Percentiles rank a stretch among this genome's conserved stretches.
These are phyloP conservation scores for Pampus argenteus DNA, from an alignment of 2,797 vertebrate genomes.

Conservation along the genomic window DNA sequence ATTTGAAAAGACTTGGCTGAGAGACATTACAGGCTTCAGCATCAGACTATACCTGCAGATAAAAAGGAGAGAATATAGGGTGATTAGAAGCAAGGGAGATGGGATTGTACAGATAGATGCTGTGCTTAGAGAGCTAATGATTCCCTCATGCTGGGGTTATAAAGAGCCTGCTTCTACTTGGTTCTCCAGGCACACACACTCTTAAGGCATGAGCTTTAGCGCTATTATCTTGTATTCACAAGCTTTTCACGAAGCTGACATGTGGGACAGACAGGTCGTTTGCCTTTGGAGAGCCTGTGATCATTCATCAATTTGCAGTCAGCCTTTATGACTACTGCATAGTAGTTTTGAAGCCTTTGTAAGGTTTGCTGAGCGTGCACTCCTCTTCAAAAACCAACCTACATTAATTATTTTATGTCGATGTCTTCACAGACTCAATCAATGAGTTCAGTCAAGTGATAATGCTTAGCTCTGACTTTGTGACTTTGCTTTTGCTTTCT, in stretches of 20 bases:
- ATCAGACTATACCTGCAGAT: slow-evolving; percentile 4
- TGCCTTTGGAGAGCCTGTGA: slow-evolving; percentile 26
- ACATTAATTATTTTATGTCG: slow-evolving; percentile 37
- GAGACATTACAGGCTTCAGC: slow-evolving; percentile 14
- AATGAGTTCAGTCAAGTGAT: slow-evolving; percentile 9
- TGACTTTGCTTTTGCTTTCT: slow-evolving; percentile 20
- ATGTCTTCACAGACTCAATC: slow-evolving; percentile 19
- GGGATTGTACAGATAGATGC: slow-evolving; percentile 15
- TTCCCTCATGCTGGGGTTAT: slow-evolving; percentile 39
- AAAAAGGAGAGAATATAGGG: not conserved
- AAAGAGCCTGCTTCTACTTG: slow-evolving; percentile 44
- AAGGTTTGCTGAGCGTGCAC: slow-evolving; percentile 45
- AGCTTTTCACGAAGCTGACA: slow-evolving; percentile 17
- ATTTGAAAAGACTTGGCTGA: no score
- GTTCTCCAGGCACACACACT: slow-evolving; percentile 34
- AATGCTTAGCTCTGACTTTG: slow-evolving; percentile 33
- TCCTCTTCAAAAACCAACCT: slow-evolving; percentile 26
- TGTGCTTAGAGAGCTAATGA: slow-evolving; percentile 42
- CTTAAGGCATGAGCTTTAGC: slow-evolving; percentile 11
- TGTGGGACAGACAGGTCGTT: slow-evolving; percentile 13
- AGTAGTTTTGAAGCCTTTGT: slow-evolving; percentile 28
- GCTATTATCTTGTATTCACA: slow-evolving; percentile 9
- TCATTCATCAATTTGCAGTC: slow-evolving; percentile 40
- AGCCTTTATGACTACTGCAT: slow-evolving; percentile 25
- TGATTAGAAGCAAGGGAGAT: slow-evolving; percentile 18